Evolutionary conservation across 2,888 invertebrate genomes (phyloP), one percentile per base, ranked within the genome.

Genomic region (Eupithecia vulgata): DNA sequence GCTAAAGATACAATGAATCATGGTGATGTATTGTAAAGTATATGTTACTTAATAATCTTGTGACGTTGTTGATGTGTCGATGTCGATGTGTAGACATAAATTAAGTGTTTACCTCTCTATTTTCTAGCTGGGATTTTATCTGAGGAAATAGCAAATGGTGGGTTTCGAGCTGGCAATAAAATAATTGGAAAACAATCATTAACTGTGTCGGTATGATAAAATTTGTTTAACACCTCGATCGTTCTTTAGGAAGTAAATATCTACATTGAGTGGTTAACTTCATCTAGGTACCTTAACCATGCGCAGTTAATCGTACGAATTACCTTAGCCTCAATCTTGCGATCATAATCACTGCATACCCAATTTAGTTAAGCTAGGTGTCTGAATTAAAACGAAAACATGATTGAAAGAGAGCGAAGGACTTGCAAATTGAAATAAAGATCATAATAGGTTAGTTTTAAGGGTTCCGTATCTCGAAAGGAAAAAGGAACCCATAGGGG

Each of bases 261-360:
- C 30, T 42, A 74, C 82, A 82, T 81, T 79, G 82, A 81, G 76
- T 79, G 83, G 81, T 48, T 64, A n/a, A 37, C 12, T 37, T 37
- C n/a, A 64, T 30, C 34, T 21, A 15, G 52, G 52, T 52, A 52
- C 21, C 4, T 21, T 35, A 62, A 8, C 17, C 35, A 17, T 34
- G n/a, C 17, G n/a, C n/a, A 35, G 62, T 1, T 64, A 64, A 64
- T 64, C 37, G 62, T 64, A 64, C 34, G 37, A 75, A 78, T 89
- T 82, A 84, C 92, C 92, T 93, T 92, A 87, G 91, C 92, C 92
- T 84, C 86, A 84, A 84, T 92, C 78, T 75, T 74, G 68, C 77
- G 83, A 84, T 64, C 5, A n/a, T 84, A 81, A 85, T 90, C 81
- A 91, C 90, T 87, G 91, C 57, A 17, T 45, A n/a, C 17, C 2